Evolutionary conservation across 2,113 vertebrate genomes (phyloP).

Genomic region (Prionailurus bengalensis): DNA sequence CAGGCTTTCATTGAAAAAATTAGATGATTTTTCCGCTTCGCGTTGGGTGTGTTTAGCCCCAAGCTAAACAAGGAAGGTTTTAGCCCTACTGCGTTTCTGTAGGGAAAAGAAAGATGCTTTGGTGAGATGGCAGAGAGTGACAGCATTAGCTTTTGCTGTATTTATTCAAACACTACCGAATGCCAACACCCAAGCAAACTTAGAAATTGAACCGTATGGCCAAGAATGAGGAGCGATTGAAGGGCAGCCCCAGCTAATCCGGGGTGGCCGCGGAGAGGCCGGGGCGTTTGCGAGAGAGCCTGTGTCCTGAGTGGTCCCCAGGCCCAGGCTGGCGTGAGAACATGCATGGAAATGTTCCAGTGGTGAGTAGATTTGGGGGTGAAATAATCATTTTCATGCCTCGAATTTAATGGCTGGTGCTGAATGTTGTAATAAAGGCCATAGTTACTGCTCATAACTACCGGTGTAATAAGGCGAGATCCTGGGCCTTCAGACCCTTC

Average conservation of each 20-base stretch:
- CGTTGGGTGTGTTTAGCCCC: slow-evolving; percentile 88
- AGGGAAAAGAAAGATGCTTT: slow-evolving; percentile 76
- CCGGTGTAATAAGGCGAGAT: slow-evolving; percentile 72
- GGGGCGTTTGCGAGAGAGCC: slow-evolving; percentile 72
- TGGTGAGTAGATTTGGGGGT: slow-evolving; percentile 80
- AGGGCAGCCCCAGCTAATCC: slow-evolving; percentile 77
- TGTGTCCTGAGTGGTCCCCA: slow-evolving; percentile 66
- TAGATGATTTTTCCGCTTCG: slow-evolving; percentile 85
- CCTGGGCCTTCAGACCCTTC: slow-evolving; percentile 61
- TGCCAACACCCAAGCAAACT: slow-evolving; percentile 78
- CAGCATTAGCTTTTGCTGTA: slow-evolving; percentile 70
- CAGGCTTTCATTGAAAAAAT: slow-evolving; percentile 89
- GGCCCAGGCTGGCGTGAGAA: slow-evolving; percentile 73
- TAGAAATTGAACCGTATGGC: slow-evolving; percentile 74
- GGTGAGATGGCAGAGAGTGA: slow-evolving; percentile 76
- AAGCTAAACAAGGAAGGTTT: slow-evolving; percentile 87
- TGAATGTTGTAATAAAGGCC: slow-evolving; percentile 80
- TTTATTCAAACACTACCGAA: slow-evolving; percentile 77
- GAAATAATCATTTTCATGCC: slow-evolving; percentile 69
- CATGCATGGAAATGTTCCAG: slow-evolving; percentile 76
- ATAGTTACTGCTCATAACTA: slow-evolving; percentile 67
- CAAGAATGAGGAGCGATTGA: slow-evolving; percentile 83
- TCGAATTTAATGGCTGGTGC: slow-evolving; percentile 77
- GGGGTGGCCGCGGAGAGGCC: slow-evolving; percentile 71
- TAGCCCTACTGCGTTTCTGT: slow-evolving; percentile 81